Evolutionary conservation across 2,113 vertebrate genomes (phyloP).

Genomic region (Vimba vimba): DNA sequence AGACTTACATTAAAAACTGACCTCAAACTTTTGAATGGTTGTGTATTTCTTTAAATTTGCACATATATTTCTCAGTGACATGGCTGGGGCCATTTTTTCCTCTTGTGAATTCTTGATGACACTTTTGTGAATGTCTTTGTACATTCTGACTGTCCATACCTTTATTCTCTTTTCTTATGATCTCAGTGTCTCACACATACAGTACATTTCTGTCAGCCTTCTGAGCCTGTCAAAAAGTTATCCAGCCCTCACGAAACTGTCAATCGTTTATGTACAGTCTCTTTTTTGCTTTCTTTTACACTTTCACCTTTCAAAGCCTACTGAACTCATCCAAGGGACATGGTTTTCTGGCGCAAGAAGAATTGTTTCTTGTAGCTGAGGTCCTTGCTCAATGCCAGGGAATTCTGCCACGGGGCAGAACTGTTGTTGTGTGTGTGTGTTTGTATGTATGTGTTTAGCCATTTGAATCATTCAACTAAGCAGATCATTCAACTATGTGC

Average conservation of each 20-base stretch:
- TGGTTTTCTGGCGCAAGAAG: neutral
- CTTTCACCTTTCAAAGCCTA: constrained; percentile 16
- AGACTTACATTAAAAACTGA: neutral
- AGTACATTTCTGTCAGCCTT: constrained; percentile 7
- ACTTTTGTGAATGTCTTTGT: neutral
- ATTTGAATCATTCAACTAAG: constrained; percentile 12
- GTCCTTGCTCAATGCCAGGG: neutral
- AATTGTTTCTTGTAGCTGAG: neutral
- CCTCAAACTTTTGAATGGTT: neutral
- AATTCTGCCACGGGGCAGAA: constrained; percentile 18
- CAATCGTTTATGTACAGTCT: neutral
- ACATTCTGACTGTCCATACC: constrained; percentile 11
- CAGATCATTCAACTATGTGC: constrained; percentile 9
- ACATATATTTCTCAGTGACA: neutral
- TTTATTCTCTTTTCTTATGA: constrained; percentile 8
- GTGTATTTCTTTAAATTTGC: neutral
- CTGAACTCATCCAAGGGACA: neutral
- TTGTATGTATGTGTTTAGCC: constrained; percentile 32
- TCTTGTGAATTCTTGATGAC: neutral
- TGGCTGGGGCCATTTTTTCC: neutral
- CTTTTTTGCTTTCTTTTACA: constrained; percentile 20
- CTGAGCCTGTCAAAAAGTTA: neutral
- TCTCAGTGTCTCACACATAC: constrained; percentile 11
- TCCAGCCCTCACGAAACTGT: neutral
- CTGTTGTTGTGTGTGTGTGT: neutral